These are phyloP conservation scores for Glossosoma conforme DNA, from an alignment of 1,140 invertebrate genomes.

Conservation along the genomic window DNA sequence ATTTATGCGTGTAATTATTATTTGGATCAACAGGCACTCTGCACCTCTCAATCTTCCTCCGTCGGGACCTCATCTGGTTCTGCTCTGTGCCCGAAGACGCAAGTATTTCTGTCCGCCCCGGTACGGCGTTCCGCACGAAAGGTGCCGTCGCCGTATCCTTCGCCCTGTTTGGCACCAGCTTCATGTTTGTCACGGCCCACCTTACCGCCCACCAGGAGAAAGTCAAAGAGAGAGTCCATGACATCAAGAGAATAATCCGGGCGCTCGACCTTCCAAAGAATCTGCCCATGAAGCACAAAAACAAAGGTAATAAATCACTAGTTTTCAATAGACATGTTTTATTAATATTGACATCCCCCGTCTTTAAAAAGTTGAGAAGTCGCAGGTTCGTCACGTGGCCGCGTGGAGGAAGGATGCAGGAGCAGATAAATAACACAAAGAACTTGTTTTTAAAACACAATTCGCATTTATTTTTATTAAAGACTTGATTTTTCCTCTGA, in stretches of 20 bases:
- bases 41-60: conserved; percentile 79
- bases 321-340: no score
- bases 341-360: no score
- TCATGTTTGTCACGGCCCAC: conserved; percentile 91
- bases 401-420: no score
- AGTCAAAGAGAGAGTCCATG: conserved; percentile 78
- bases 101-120: conserved; percentile 79
- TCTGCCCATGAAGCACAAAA: conserved; percentile 68
- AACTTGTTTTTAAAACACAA: no score
- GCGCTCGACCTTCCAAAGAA: conserved; percentile 82
- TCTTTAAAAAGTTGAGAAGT: no score
- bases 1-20: neutral
- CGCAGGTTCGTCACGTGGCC: no score
- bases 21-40: conserved; percentile 62
- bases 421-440: no score
- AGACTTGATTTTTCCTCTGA: no score
- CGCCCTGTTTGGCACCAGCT: conserved; percentile 87
- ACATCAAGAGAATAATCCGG: conserved; percentile 80
- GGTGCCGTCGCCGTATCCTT: conserved; percentile 87
- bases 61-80: conserved; percentile 90
- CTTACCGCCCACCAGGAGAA: conserved; percentile 86
- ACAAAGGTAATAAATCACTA: conserved; percentile 57
- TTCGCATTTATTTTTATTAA: no score
- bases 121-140: conserved; percentile 85
- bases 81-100: conserved; percentile 86